Percentiles rank a stretch among this genome's conserved stretches.
These are phyloP conservation scores for Suncus etruscus DNA, from an alignment of 2,113 vertebrate species.

Conservation along the genomic window DNA sequence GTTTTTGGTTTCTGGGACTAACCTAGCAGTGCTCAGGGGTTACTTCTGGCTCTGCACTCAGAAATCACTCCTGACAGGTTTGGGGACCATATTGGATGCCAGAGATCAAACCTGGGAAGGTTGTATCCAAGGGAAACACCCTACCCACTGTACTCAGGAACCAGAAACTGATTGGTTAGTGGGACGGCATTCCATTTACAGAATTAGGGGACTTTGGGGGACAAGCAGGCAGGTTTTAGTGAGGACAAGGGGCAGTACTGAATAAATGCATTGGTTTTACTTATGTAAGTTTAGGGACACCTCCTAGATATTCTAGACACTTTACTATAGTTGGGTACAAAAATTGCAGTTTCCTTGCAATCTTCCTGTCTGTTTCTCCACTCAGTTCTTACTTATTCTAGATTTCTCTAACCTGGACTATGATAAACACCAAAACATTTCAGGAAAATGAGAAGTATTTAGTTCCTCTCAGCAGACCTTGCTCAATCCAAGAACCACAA, in stretches of 20 bases:
- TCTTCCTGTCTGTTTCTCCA: not conserved
- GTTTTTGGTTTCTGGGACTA: too few relatives aligned
- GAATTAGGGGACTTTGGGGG: not conserved
- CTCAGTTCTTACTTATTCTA: not conserved
- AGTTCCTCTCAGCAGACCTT: not conserved
- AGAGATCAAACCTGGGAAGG: too few relatives aligned
- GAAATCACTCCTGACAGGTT: too few relatives aligned
- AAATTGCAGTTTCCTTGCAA: not conserved
- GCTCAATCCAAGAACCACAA: slow-evolving; percentile 6
- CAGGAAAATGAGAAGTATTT: slow-evolving; percentile 41
- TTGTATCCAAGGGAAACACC: too few relatives aligned
- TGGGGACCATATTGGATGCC: too few relatives aligned
- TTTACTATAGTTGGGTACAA: not conserved
- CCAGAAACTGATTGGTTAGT: not conserved
- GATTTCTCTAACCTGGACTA: slow-evolving; percentile 25
- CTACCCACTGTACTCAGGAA: too few relatives aligned
- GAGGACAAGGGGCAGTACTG: not conserved
- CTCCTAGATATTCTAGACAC: not conserved
- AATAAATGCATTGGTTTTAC: slow-evolving; percentile 15
- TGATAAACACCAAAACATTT: slow-evolving; percentile 34
- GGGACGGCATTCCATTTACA: not conserved
- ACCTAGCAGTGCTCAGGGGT: too few relatives aligned
- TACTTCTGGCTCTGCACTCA: too few relatives aligned
- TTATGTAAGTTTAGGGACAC: not conserved
- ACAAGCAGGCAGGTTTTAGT: not conserved